Conservation (phyloP, 1,140 invertebrate species). For the Achroia grisella region DNA sequence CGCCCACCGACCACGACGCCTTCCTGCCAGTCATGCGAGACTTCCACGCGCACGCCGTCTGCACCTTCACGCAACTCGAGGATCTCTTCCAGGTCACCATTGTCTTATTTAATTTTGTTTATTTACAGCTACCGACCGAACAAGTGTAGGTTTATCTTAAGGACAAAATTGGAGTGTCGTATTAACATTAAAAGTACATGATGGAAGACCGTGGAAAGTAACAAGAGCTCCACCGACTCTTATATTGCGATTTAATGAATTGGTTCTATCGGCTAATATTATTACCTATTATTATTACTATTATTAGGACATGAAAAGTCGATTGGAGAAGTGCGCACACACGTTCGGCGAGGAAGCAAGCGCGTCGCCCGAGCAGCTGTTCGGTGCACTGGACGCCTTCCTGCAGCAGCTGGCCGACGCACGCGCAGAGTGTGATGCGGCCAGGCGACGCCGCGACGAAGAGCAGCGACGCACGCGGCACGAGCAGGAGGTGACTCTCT, state of each 20-base stretch:
- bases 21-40: conserved; percentile 96
- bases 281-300: too few relatives aligned
- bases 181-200: too few relatives aligned
- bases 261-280: too few relatives aligned
- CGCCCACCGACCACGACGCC: conserved; percentile 82
- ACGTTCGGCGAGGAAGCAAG: conserved; percentile 94
- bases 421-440: conserved; percentile 90
- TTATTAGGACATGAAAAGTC: conserved; percentile 67
- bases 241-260: too few relatives aligned
- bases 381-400: conserved; percentile 95
- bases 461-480: conserved; percentile 93
- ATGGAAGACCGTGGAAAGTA: too few relatives aligned
- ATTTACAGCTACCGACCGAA: too few relatives aligned
- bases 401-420: conserved; percentile 90
- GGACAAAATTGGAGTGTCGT: too few relatives aligned
- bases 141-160: too few relatives aligned
- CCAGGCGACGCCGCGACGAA: conserved; percentile 88
- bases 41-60: conserved; percentile 93
- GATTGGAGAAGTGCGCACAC: conserved; percentile 90
- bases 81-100: conserved; percentile 89
- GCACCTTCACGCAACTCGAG: conserved; percentile 94
- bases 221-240: too few relatives aligned
- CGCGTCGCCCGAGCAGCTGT: conserved; percentile 96
- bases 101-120: too few relatives aligned
- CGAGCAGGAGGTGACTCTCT: conserved; percentile 92